Evolutionary conservation across 2,797 vertebrate genomes (phyloP).

Genomic region (Discoglossus pictus): DNA sequence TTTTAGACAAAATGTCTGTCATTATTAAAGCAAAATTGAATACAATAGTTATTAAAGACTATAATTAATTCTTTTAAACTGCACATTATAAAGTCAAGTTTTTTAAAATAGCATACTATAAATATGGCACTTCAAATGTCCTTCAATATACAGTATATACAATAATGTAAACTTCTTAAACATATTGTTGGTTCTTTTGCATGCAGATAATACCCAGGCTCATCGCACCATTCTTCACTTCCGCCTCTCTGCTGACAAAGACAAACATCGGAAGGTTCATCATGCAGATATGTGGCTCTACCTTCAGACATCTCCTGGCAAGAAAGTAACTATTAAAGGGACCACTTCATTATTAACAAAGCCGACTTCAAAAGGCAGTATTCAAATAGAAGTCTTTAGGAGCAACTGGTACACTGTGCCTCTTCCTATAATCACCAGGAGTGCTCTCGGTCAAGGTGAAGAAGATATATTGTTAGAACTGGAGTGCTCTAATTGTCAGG

Average conservation of each 20-base stretch:
- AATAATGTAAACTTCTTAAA: too few species aligned
- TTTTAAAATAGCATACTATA: too few species aligned
- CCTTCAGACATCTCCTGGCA: constrained; percentile 11
- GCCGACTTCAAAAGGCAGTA: constrained; percentile 6
- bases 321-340: constrained; percentile 19
- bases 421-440: constrained; percentile 18
- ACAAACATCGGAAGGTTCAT: constrained; percentile 23
- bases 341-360: constrained; percentile 1
- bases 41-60: too few species aligned
- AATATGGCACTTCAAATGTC: too few species aligned
- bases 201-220: constrained; percentile 12
- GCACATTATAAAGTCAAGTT: too few species aligned
- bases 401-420: constrained; percentile 31
- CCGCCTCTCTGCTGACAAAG: constrained; percentile 35
- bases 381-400: constrained; percentile 13
- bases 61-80: too few species aligned
- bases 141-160: too few species aligned
- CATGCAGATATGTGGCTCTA: constrained; percentile 36
- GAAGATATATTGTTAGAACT: constrained; percentile 32
- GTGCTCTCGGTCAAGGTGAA: constrained; percentile 10
- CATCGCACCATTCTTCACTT: constrained; percentile 29
- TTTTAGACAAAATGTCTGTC: too few species aligned
- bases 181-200: background rate
- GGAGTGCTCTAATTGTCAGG: constrained; percentile 20
- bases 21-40: too few species aligned